Conservation (phyloP, 2,797 vertebrate genomes). For the Bradypodion ventrale region DNA sequence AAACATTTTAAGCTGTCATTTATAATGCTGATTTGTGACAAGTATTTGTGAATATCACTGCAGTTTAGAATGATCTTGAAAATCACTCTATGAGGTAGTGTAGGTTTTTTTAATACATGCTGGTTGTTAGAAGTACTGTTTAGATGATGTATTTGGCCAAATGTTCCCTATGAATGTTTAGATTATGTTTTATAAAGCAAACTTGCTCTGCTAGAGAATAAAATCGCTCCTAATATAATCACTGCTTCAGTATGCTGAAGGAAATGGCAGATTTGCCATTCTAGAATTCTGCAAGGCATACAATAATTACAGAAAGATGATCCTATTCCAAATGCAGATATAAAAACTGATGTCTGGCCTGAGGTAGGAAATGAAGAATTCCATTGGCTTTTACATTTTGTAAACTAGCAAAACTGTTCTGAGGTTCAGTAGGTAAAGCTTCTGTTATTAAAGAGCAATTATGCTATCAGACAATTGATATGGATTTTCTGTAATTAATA, state of each 20-base stretch:
- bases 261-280: constrained; percentile 53
- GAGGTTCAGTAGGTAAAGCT: constrained; percentile 68
- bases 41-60: constrained; percentile 53
- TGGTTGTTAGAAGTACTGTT: constrained; percentile 70
- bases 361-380: constrained; percentile 81
- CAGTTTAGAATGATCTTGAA: constrained; percentile 69
- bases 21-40: constrained; percentile 66
- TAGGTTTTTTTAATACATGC: constrained; percentile 72
- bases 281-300: constrained; percentile 56
- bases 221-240: constrained; percentile 54
- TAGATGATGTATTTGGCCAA: constrained; percentile 66
- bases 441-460: constrained; percentile 56
- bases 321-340: constrained; percentile 60
- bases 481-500: constrained; percentile 41
- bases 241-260: constrained; percentile 41
- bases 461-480: constrained; percentile 27
- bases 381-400: constrained; percentile 74
- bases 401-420: constrained; percentile 73
- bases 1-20: constrained; percentile 64
- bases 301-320: constrained; percentile 64
- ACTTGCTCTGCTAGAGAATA: constrained; percentile 37
- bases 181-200: constrained; percentile 67
- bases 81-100: constrained; percentile 80
- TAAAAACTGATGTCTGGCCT: constrained; percentile 67
- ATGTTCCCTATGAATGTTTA: constrained; percentile 41